Evolutionary conservation across 2,113 vertebrate genomes (phyloP), one percentile per base, ranked within the genome.

Genomic region (Furnarius figulus): DNA sequence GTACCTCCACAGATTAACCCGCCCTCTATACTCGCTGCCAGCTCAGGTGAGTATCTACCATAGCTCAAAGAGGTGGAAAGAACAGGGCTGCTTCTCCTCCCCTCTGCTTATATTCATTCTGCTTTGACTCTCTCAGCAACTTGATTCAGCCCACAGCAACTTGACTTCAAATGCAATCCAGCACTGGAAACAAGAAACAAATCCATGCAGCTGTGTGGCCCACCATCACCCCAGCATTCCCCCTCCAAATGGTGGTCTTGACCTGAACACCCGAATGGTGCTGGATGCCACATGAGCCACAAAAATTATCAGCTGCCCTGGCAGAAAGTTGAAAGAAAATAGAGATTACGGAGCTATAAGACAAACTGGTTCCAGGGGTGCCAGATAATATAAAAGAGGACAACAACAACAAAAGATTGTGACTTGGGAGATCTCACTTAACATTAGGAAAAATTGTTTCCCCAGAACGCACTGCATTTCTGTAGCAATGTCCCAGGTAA

Each of bases 91-190:
- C 12, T 56, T 25, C 37, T 72, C 16, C 47, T 59, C 14, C 9
- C n/a, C 17, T 61, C 28, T 3, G 1, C 30, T 30, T 9, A 6
- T 28, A 14, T 0, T 1, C 0, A 0, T 37, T 44, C 13, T 55
- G 30, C 63, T 62, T 37, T 59, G 44, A 72, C 1, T 1, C 8
- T 5, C 39, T 14, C 21, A 87, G 52, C 5, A 49, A 63, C 6
- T 25, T 37, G 58, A 63, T 63, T 84, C 35, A 72, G 58, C 17
- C 19, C 37, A 49, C 12, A 28, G 9, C 14, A 61, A 46, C 44
- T 50, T 46, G 10, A 27, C 77, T 87, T 90, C 63, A 56, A 46
- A 33, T 70, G 55, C 73, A 77, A 71, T 49, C 27, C 47, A 75
- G 37, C 19, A 63, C 8, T 33, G 24, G 23, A 40, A 79, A 65